Base-by-base conservation (phyloP, 2,888 invertebrate genomes). In the Shargacucullia verbasci region DNA sequence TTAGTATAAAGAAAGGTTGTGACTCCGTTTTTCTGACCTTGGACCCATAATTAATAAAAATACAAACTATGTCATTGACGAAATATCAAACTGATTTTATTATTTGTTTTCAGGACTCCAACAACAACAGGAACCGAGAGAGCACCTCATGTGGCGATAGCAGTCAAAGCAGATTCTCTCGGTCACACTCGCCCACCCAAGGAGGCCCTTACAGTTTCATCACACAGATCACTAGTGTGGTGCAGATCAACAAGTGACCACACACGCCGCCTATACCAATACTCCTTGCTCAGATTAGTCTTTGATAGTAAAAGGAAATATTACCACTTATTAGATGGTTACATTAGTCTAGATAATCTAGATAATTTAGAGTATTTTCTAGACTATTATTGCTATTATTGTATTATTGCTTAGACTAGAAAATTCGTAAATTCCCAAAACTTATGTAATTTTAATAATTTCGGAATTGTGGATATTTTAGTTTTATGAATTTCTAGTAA, bases 161-260 rank as follows among this genome's bases (percentile, higher is more conserved):
- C 39, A 57, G 38, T 35, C 50, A 45, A 40, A 59, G 41, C 52
- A 62, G 59, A 43, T 72, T 55, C 41, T 54, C 60, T 29, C 67
- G 62, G 14, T 45, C 59, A 2, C 58, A 58, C 29, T 56, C 63
- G 9, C 65, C 61, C 10, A 44, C 54, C 40, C 70, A 62, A 15
- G 56, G 53, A 47, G 70, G 55, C 0, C 55, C 74, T 0, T 56
- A 62, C 54, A 71, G 57, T 40, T 57, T 75, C 35, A 48, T 74
- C 49, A 64, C 61, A 33, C 76, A 76, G 44, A 67, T 75, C 47
- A 73, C 69, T 29, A 78, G 78, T 34, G 66, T 78, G 9, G 60
- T 75, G 40, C 75, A 76, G 25, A 56, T 76, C 34, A 69, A 77
- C 45, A 64, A 70, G 14, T 70, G 57, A 73, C 40, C 33, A 43